A percentile compares a stretch with the other conserved stretches of the same genome.
phyloP scores from a whole-genome alignment of 2,113 vertebrate genomes.

The Peromyscus californicus region DNA sequence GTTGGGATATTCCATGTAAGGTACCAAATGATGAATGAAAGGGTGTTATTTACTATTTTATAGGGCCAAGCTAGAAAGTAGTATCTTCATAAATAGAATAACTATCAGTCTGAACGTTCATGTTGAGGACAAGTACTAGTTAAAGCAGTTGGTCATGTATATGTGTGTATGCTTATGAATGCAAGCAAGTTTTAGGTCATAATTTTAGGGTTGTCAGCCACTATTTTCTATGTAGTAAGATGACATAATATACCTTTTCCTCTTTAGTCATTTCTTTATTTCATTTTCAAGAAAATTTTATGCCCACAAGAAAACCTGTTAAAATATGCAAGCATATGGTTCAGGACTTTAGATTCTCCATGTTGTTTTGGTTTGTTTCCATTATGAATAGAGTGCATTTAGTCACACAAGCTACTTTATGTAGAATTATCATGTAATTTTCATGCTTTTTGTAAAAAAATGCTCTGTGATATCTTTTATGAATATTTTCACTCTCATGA shows the following conservation, averaged over 20 bases:
- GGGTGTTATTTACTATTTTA: background rate
- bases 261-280: background rate
- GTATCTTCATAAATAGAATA: background rate
- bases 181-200: background rate
- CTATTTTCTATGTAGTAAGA: constrained; percentile 25
- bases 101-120: background rate
- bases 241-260: background rate
- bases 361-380: constrained; percentile 10
- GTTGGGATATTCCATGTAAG: background rate
- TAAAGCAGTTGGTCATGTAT: background rate
- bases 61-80: background rate
- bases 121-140: background rate
- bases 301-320: background rate
- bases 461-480: constrained; percentile 53
- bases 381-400: constrained; percentile 32
- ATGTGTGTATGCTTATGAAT: background rate
- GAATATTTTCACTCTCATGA: constrained; percentile 45
- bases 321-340: background rate
- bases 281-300: constrained; percentile 54
- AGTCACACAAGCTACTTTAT: constrained; percentile 50
- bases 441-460: constrained; percentile 46
- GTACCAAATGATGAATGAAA: background rate
- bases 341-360: constrained; percentile 54
- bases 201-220: background rate
- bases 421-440: constrained; percentile 63